Evolutionary conservation across 2,797 vertebrate species (phyloP).

Genomic region (Anabacerthia variegaticeps): DNA sequence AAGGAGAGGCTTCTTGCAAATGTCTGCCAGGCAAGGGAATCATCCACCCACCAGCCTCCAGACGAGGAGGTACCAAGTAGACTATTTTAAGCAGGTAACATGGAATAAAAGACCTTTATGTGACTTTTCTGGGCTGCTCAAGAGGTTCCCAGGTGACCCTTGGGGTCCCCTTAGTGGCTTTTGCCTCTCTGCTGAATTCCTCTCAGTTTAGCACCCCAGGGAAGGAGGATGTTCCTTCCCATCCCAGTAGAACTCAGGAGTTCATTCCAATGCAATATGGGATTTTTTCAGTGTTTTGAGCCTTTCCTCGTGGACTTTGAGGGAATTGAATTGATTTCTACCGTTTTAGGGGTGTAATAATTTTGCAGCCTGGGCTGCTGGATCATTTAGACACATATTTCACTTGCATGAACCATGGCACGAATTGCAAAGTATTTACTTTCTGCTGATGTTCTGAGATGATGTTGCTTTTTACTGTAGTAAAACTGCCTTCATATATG

Average conservation of each 20-base stretch:
- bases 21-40: background rate
- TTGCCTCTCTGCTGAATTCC: background rate
- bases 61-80: background rate
- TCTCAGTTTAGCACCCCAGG: background rate
- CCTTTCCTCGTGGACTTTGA: background rate
- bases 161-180: background rate
- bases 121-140: background rate
- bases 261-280: background rate
- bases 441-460: background rate
- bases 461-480: background rate
- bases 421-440: background rate
- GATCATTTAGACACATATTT: background rate
- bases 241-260: rapidly evolving
- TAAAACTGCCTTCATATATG: background rate
- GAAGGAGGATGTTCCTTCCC: background rate
- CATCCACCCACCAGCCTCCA: background rate
- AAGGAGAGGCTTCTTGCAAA: background rate
- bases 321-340: background rate
- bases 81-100: background rate
- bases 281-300: background rate
- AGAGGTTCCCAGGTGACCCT: background rate
- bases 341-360: background rate
- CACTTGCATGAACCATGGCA: background rate
- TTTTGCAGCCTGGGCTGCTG: background rate
- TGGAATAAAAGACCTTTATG: background rate